Conservation (phyloP, 2,888 invertebrate genomes). For the Endomychus coccineus region DNA sequence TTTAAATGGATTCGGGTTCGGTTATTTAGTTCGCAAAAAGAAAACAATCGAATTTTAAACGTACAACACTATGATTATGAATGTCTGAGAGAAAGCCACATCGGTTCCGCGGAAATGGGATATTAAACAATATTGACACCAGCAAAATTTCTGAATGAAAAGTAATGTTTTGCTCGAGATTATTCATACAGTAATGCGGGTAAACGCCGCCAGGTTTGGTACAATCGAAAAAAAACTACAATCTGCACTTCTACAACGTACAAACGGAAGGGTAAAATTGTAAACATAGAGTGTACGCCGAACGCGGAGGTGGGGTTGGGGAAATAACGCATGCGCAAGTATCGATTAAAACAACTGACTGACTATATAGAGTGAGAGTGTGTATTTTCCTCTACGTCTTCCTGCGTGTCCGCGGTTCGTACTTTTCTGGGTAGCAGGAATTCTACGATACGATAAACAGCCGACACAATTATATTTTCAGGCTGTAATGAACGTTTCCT, state of each 20-base stretch:
- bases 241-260: constrained; percentile 10
- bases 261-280: constrained; percentile 11
- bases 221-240: constrained; percentile 26
- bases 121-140: constrained; percentile 8
- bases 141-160: constrained; percentile 26
- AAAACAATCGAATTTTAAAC: too few relatives aligned
- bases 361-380: constrained; percentile 25
- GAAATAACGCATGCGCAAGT: constrained; percentile 28
- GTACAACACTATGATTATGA: too few relatives aligned
- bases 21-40: too few relatives aligned
- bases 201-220: constrained; percentile 37
- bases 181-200: constrained; percentile 31
- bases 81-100: too few relatives aligned
- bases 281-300: constrained; percentile 20
- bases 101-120: too few relatives aligned
- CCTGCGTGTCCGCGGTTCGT: constrained; percentile 1
- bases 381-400: constrained; percentile 28
- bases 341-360: constrained; percentile 36
- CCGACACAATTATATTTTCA: too few relatives aligned
- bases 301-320: constrained; percentile 25
- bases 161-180: constrained; percentile 31
- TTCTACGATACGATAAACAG: too few relatives aligned
- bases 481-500: too few relatives aligned
- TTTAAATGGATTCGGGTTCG: too few relatives aligned
- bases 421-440: too few relatives aligned